Evolutionary conservation across 2,113 vertebrate species (phyloP), one percentile per base, ranked within the genome.

Genomic region (Lampris megalopsis): DNA sequence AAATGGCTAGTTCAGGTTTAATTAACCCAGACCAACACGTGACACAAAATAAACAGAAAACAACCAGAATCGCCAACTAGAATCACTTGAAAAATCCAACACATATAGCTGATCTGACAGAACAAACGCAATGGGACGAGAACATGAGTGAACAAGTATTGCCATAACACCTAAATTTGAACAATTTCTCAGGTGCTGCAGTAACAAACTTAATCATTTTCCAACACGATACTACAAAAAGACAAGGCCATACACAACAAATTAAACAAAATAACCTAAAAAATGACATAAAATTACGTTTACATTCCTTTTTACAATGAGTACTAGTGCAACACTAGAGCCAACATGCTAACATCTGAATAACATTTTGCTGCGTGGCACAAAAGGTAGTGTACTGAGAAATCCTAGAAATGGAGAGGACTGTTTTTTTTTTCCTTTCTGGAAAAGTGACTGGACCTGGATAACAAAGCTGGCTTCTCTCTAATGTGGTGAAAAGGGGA

Each of bases 381-480:
- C 3, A 38, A 7, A 54, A 48, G 6, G 40, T 6, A 59, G 38
- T 41, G 9, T 6, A 56, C 45, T 13, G 38, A 47, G 48, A 8
- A 66, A 9, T 1, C 43, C 37, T 72, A 2, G 41, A 2, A 9
- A 11, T 42, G 10, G 48, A 67, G 56, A 7, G 41, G 36, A 24
- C 41, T 13, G 63, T 3, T 1, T 11, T 52, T 52, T 65, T 64
- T 75, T 59, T 40, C 11, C 45, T 52, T 65, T 64, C 73, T 59
- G 36, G 63, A 3, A 71, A 77, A 58, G 42, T 41, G 68, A 54
- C 40, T 41, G 65, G 41, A 71, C 53, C 75, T 63, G 6, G 77
- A 73, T 5, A 60, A 84, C 63, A 86, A 70, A 71, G 38, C 61
- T 11, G 6, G 35, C 48, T 40, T 73, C 52, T 68, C 9, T 71